Base-by-base conservation (phyloP, 2,888 invertebrate species). In the Caenorhabditis japonica region DNA sequence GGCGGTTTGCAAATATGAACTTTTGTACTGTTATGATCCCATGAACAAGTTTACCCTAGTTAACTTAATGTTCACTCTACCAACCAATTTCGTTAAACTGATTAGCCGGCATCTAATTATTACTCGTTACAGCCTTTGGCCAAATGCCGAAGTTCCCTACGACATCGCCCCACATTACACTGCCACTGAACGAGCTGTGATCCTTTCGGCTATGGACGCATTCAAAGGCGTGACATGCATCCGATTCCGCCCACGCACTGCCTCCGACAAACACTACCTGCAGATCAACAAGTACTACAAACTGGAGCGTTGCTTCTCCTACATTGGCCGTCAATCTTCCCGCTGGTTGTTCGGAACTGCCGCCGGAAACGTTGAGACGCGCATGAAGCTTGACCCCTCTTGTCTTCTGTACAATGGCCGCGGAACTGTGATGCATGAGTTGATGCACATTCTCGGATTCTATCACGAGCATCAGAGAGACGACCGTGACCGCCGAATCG, bases 381-480 rank as follows among this genome's bases (percentile, higher is more conserved):
- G 78, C 47, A 79, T 79, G 79, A 79, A 75, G 53, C 71, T 79
- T 8, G 79, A 73, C 30, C 76, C 79, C n/a, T 55, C 70, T 0
- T 79, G 79, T 34, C 62, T 79, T 8, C 36, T 52, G 2, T 79
- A 66, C 68, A 79, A 79, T 25, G 79, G 79, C 23, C 44, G 73
- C 12, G 79, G 76, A 36, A 79, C 76, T 41, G 79, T 79, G 8
- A 76, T 77, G 62, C 79, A 79, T 27, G 79, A 79, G 61, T 43
- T 79, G 44, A 79, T 79, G 79, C 79, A 79, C 60, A 79, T 79
- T 30, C 71, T 79, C 23, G 79, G 79, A 36, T 79, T 79, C 73
- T 79, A 79, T 51, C 79, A 79, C 43, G 79, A 79, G 43, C 79
- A 79, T 27, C 79, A 79, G 36, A 59, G 79, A 61, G 79, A 79